Conservation (phyloP, 2,797 vertebrate genomes). For the Acrossocheilus wenchowensis region DNA sequence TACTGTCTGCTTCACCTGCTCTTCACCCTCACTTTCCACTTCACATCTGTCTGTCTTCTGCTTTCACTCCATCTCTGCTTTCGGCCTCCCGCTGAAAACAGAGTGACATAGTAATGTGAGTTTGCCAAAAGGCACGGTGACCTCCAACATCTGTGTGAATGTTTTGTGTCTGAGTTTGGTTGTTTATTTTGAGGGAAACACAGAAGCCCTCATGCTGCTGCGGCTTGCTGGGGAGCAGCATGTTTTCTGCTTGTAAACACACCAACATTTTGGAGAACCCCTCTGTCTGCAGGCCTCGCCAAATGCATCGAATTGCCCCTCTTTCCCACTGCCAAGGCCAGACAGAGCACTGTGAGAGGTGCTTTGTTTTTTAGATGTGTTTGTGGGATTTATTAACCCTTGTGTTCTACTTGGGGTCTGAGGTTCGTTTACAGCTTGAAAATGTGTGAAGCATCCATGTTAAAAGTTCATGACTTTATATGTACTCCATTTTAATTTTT, state of each 20-base stretch:
- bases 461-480: not conserved
- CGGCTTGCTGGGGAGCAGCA: slow-evolving; percentile 13
- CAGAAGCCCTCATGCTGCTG: slow-evolving; percentile 11
- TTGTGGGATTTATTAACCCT: slow-evolving; percentile 2
- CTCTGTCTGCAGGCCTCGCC: not conserved
- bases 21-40: slow-evolving; percentile 37
- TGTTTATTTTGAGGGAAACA: not conserved
- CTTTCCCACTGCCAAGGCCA: not conserved
- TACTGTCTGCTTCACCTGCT: slow-evolving; percentile 26
- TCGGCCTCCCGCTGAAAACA: not conserved
- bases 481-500: not conserved
- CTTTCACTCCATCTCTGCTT: not conserved
- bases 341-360: not conserved
- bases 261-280: slow-evolving; percentile 23
- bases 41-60: slow-evolving; percentile 6
- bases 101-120: not conserved
- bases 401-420: not conserved
- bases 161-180: slow-evolving; percentile 8
- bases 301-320: not conserved
- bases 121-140: slow-evolving; percentile 19
- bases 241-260: slow-evolving; percentile 34
- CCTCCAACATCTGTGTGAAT: slow-evolving; percentile 9
- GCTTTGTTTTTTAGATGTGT: not conserved
- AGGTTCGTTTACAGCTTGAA: not conserved
- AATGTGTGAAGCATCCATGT: not conserved